These are phyloP conservation scores for Syrmaticus mikado DNA, from an alignment of 2,113 vertebrate species.

Conservation along the genomic window DNA sequence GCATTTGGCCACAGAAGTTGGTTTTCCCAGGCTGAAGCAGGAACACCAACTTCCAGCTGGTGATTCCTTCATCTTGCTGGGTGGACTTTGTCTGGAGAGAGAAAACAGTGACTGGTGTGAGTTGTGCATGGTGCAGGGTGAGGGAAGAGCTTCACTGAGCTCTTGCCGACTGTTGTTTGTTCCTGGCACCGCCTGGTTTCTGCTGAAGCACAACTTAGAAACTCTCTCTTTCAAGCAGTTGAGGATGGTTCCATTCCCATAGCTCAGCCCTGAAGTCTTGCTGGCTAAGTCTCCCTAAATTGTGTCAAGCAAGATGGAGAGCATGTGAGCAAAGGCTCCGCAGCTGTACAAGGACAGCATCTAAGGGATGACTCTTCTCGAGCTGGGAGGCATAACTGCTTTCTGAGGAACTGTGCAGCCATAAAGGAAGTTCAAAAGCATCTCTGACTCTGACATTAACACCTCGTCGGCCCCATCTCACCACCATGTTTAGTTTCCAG, in stretches of 20 bases:
- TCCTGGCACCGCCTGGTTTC: neutral
- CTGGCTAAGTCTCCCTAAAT: too few relatives aligned
- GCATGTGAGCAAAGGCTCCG: too few relatives aligned
- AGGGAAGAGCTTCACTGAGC: neutral
- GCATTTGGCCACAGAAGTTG: slow-evolving; percentile 87
- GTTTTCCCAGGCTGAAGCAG: slow-evolving; percentile 95
- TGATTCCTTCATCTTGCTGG: slow-evolving; percentile 93
- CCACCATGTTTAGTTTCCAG: neutral
- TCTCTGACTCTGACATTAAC: neutral
- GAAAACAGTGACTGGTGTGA: neutral
- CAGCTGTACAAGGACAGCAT: too few relatives aligned
- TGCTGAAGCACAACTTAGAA: neutral
- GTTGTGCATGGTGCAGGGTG: too few relatives aligned
- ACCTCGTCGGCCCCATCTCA: neutral
- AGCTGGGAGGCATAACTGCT: too few relatives aligned
- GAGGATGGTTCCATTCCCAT: too few relatives aligned
- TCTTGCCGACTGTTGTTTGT: neutral
- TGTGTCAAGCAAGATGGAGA: too few relatives aligned
- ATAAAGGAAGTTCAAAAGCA: neutral
- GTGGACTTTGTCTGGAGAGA: slow-evolving; percentile 79
- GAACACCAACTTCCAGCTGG: slow-evolving; percentile 96
- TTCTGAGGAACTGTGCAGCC: too few relatives aligned
- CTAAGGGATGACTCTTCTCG: too few relatives aligned
- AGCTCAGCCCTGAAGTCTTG: too few relatives aligned
- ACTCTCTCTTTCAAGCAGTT: neutral